Conservation (phyloP, 2,888 invertebrate genomes). For the Pollenia amentaria region DNA sequence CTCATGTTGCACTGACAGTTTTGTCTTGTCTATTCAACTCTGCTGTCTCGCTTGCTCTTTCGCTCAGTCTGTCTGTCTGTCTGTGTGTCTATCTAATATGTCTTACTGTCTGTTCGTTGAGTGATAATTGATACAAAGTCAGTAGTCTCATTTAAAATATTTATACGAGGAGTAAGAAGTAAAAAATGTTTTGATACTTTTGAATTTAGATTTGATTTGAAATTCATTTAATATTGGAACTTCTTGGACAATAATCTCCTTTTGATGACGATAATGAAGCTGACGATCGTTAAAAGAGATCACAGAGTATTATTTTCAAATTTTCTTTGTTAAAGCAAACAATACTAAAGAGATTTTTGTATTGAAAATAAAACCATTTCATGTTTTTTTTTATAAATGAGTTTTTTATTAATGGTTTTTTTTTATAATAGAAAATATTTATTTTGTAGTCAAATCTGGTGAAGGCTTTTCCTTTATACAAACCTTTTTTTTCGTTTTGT, state of each 20-base stretch:
- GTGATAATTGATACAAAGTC: constrained; percentile 66
- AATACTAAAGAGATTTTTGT: constrained; percentile 32
- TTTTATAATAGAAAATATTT: constrained; percentile 34
- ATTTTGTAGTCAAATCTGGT: constrained; percentile 12
- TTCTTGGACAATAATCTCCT: constrained; percentile 62
- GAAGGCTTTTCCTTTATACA: constrained; percentile 23
- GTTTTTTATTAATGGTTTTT: constrained; percentile 26
- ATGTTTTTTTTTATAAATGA: constrained; percentile 16
- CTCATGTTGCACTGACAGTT: constrained; percentile 61
- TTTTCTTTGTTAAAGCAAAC: constrained; percentile 58
- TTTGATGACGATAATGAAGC: constrained; percentile 49
- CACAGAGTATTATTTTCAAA: constrained; percentile 49
- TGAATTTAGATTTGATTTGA: constrained; percentile 33
- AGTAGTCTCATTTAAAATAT: constrained; percentile 38
- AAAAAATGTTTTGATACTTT: constrained; percentile 43
- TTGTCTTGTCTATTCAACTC: constrained; percentile 27
- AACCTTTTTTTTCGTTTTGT: constrained; percentile 34
- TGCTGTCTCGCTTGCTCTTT: neutral
- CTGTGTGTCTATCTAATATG: neutral
- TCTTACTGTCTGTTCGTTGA: constrained; percentile 48
- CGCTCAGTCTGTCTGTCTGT: constrained; percentile 19
- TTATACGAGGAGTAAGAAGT: constrained; percentile 24
- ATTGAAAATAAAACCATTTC: constrained; percentile 20
- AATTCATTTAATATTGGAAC: constrained; percentile 4
- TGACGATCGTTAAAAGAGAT: constrained; percentile 66